Evolutionary conservation across 2,113 vertebrate species (phyloP).

Genomic region (Mola mola): DNA sequence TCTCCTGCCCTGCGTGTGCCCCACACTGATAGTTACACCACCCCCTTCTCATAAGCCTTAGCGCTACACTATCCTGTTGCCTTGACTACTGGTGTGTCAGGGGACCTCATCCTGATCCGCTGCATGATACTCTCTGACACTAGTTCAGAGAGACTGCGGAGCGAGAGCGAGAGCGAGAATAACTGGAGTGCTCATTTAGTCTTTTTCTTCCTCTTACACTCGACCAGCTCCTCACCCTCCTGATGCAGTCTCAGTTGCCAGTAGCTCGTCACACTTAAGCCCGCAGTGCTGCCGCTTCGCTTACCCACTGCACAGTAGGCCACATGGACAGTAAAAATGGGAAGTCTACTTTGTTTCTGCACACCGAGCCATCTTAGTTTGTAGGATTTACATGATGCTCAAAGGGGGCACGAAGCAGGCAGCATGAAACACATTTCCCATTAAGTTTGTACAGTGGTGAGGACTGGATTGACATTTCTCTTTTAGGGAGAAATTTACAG

Average conservation of each 20-base stretch:
- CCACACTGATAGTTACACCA: constrained; percentile 49
- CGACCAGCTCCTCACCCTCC: constrained; percentile 34
- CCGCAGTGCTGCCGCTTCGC: no score
- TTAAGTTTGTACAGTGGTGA: no score
- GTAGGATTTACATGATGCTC: constrained; percentile 47
- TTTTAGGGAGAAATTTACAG: no score
- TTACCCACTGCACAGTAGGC: no score
- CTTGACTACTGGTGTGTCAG: constrained; percentile 76
- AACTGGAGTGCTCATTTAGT: constrained; percentile 41
- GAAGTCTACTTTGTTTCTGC: constrained; percentile 26
- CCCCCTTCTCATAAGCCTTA: constrained; percentile 56
- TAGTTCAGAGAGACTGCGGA: constrained; percentile 52
- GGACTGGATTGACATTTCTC: no score
- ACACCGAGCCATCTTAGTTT: constrained; percentile 17
- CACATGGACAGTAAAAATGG: no score
- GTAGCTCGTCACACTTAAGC: not conserved
- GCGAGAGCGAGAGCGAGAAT: constrained; percentile 37
- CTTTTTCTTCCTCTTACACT: not conserved
- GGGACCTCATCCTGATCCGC: constrained; percentile 63
- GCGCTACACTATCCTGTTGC: constrained; percentile 68
- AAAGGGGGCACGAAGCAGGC: constrained; percentile 16
- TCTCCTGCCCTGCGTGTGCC: constrained; percentile 44
- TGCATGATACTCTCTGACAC: constrained; percentile 64
- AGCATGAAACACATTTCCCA: constrained; percentile 23
- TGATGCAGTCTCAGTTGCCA: constrained; percentile 22